Base-by-base conservation (phyloP, 2,888 invertebrate species). In the Eupeodes luniger region DNA sequence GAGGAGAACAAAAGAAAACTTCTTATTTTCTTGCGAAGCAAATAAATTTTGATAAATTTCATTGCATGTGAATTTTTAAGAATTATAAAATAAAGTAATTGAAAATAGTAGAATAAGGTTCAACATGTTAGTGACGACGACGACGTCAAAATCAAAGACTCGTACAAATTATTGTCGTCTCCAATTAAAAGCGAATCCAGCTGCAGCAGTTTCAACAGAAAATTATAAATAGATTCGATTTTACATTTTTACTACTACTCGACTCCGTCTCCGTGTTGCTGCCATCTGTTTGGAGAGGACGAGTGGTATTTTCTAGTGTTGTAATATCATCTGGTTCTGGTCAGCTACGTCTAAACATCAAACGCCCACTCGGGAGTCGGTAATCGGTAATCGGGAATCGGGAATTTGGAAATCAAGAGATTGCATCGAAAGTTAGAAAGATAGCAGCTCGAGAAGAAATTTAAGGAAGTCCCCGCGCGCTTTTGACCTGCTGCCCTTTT, bases 401-500 rank as follows among this genome's bases (percentile, higher is more conserved):
- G 27, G 27, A 27, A 27, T 27, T 27, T 19, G 19, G 19, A 19
- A 19, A 19, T 19, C 19, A 1, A 19, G 19, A 19, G 19, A 19
- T 19, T 27, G 27, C 49, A 36, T 51, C n/a, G 11, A 47, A 49
- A 78, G 11, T 59, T 16, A 19, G 47, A 14, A 40, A 40, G 27
- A 36, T n/a, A 47, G 7, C 40, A 19, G n/a, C 4, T 44, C 16
- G 16, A 19, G 19, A 27, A 16, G 5, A 14, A 27, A 27, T 19
- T 53, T 9, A 55, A 69, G 11, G 16, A 57, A 85, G 67, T 79
- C 27, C 51, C 66, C 62, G 80, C 70, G 79, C 86, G 83, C 76
- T 87, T 85, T 79, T 83, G 87, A 80, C 83, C 80, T 83, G 79
- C 70, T 84, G 80, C 72, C 83, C 83, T 36, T 70, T 75, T 79